A percentile compares a stretch with the other conserved stretches of the same genome.
These are phyloP conservation scores for Rhinoraja longicauda DNA, from an alignment of 2,797 vertebrate species.

Conservation along the genomic window DNA sequence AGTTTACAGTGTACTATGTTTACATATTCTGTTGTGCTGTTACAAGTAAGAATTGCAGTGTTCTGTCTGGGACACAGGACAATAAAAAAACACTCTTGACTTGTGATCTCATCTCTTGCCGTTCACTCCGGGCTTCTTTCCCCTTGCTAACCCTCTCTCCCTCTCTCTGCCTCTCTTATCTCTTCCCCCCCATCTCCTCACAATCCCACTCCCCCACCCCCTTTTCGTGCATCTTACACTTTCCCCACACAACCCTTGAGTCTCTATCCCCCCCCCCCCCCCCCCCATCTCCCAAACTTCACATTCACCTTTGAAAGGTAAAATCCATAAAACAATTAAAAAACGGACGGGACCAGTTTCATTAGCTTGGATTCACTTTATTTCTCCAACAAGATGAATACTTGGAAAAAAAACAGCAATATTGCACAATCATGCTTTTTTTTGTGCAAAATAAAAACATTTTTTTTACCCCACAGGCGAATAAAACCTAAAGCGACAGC, in stretches of 20 bases:
- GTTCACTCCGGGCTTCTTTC: not conserved
- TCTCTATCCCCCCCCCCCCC: too few species aligned
- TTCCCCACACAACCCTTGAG: not conserved
- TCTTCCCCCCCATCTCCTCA: not conserved
- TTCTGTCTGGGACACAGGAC: too few species aligned
- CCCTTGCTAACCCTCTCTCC: not conserved
- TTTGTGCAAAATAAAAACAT: not conserved
- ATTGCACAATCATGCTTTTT: slow-evolving; percentile 16
- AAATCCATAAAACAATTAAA: not conserved
- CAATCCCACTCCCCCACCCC: not conserved
- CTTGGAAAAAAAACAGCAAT: not conserved
- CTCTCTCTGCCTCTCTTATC: not conserved
- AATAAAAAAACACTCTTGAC: too few species aligned
- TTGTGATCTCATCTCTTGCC: too few species aligned
- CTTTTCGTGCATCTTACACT: not conserved
- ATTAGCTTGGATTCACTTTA: slow-evolving; percentile 12
- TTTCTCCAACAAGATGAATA: not conserved
- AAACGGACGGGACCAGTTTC: too few species aligned
- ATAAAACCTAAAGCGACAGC: not conserved
- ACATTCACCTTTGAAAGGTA: not conserved
- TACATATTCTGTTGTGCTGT: too few species aligned
- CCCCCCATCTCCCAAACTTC: not conserved
- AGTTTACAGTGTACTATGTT: too few species aligned
- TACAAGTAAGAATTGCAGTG: too few species aligned
- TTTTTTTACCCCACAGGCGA: not conserved